Percentiles rank a stretch among this genome's conserved stretches.
These are phyloP conservation scores for Nesogale talazaci DNA, from an alignment of 2,113 vertebrate species.

Conservation along the genomic window DNA sequence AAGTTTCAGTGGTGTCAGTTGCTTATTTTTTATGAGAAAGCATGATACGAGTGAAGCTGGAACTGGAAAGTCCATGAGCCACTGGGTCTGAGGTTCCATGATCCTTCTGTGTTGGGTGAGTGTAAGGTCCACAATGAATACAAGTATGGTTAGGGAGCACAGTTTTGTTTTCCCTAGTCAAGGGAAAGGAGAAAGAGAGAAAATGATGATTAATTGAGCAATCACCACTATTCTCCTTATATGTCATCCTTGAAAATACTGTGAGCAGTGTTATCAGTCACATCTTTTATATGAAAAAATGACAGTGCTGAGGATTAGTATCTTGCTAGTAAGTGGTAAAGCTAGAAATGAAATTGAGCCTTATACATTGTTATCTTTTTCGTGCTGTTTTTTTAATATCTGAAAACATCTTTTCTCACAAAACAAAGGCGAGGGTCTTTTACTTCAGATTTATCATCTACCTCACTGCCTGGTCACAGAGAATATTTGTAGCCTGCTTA, in stretches of 20 bases:
- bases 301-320: not conserved
- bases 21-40: not conserved
- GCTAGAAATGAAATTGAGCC: not conserved
- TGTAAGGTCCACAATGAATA: no score
- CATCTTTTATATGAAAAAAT: slow-evolving; percentile 6
- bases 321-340: not conserved
- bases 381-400: not conserved
- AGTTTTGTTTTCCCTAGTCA: not conserved
- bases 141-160: not conserved
- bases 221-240: not conserved
- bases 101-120: not conserved
- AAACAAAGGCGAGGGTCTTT: not conserved
- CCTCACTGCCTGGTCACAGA: not conserved
- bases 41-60: not conserved
- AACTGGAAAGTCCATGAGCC: not conserved
- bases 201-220: not conserved
- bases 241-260: not conserved
- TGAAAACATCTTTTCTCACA: not conserved
- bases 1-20: not conserved
- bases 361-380: not conserved
- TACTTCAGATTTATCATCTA: not conserved
- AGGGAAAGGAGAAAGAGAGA: not conserved
- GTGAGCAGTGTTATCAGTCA: not conserved
- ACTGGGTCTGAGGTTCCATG: not conserved
- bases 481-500: slow-evolving; percentile 34